Evolutionary conservation across 2,888 invertebrate genomes (phyloP), one percentile per base, ranked within the genome.

Genomic region (Dryococelus australis): DNA sequence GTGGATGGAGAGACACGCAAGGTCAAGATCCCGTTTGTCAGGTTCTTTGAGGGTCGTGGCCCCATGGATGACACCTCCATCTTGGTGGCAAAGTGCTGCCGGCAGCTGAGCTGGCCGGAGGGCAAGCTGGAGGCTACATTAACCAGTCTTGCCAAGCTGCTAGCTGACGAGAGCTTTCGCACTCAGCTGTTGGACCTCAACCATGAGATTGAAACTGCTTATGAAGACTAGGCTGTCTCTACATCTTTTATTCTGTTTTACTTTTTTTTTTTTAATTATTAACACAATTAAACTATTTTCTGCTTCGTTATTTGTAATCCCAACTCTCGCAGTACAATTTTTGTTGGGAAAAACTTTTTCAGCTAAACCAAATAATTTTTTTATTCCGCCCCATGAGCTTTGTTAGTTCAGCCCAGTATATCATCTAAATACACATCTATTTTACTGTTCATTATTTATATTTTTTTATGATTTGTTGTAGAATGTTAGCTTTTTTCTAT

Each of bases 161-260:
- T 97, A 91, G 93, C 94, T 86, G 96, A 97, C 92, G 94, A 95
- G 90, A 93, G 94, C 88, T 98, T 97, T 92, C 94, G 97, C 90
- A 94, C 94, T 86, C 97, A 97, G 92, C 93, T 97, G 91, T 93
- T 97, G 90, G 95, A 95, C 90, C 96, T 98, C 91, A 97, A 98
- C 93, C 94, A 96, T 89, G 95, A 96, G 91, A 97, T 98, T 92
- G 94, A 94, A 90, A 94, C 97, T 93, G 96, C 97, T 89, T 95
- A 96, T 90, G 95, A 95, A 92, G 95, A 95, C 93, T 96, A 95
- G 85, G 88, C 47, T 20, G 24, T n/a, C 16, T 65, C 24, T n/a
- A 10, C n/a, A 12, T 24, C 65, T 65, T 20, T 65, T 65, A 8
- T 24, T 65, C 83, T 83, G 79, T 27, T 85, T 43, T 87, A 53